Base-by-base conservation (phyloP, 2,888 invertebrate species). In the Chalcosyrphus nemorum region DNA sequence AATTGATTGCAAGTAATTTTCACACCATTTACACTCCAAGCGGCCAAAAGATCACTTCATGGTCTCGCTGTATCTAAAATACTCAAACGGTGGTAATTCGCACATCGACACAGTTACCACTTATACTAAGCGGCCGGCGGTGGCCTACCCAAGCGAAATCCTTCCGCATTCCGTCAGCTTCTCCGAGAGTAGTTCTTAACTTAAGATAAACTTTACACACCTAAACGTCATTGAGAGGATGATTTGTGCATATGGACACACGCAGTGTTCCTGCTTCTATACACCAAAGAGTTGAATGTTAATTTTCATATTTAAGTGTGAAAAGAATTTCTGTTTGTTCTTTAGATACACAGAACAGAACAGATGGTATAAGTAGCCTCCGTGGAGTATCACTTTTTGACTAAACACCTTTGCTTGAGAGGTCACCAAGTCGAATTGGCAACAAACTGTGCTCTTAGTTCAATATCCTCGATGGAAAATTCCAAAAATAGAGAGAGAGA, bases 251-350 rank as follows among this genome's bases (percentile, higher is more conserved):
- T 32, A 41, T 74, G 59, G 66, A 80, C 66, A 68, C 52, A 61
- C 72, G 52, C 52, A n/a, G 72, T 38, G 24, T 17, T 35, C 2
- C 2, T 38, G 6, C 5, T 19, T 21, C 19, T 13, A 6, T 11
- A 29, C 9, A 35, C 52, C 59, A 52, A 54, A 54, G 63, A 61
- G 77, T 71, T 66, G 61, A 15, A 66, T 11, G 81, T 61, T 82
- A 82, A 82, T 82, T 82, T 82, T 72, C 77, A 66, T 82, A 82
- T 82, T 77, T 77, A 77, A 82, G 81, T 82, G 81, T 54, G 72
- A 74, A 78, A 50, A 65, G 63, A 71, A 50, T 71, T 57, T 72
- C 52, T 13, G 45, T 63, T 68, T 70, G 32, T 43, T 61, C 27
- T 61, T 61, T 6, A 4, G 38, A 5, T 61, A 17, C 3, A 7